phyloP scores from a whole-genome alignment of 1,140 invertebrate genomes.

The Drosophila simulans region DNA sequence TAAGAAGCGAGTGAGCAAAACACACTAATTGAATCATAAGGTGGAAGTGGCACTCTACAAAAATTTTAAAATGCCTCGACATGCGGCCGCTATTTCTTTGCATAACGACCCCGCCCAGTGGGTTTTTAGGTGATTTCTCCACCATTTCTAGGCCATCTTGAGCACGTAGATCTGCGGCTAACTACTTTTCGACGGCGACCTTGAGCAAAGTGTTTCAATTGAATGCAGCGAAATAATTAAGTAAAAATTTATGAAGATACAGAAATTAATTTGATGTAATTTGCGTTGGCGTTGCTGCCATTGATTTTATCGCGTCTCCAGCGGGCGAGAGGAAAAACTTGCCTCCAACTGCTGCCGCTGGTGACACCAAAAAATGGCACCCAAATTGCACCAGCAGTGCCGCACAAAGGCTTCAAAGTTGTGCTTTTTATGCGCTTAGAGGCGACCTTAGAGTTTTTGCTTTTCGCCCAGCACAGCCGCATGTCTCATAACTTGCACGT shows the following conservation, averaged over 20 bases:
- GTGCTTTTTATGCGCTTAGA: slow-evolving; percentile 62
- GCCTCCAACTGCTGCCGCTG: slow-evolving; percentile 21
- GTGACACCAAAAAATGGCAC: slow-evolving; percentile 76
- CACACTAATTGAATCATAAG: slow-evolving; percentile 37
- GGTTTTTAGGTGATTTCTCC: slow-evolving; percentile 36
- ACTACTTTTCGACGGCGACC: slow-evolving; percentile 31
- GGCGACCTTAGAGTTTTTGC: slow-evolving; percentile 64
- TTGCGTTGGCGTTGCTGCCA: slow-evolving; percentile 74
- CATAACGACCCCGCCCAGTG: slow-evolving; percentile 29
- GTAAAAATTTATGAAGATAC: slow-evolving; percentile 67
- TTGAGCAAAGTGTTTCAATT: slow-evolving; percentile 76
- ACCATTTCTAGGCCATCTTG: slow-evolving; percentile 60
- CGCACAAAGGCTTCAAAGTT: slow-evolving; percentile 64
- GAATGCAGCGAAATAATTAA: slow-evolving; percentile 70
- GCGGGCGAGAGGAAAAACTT: slow-evolving; percentile 7
- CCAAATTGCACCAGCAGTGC: slow-evolving; percentile 70
- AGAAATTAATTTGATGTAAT: slow-evolving; percentile 78
- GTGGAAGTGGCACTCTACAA: slow-evolving; percentile 26
- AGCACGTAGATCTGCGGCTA: slow-evolving; percentile 46
- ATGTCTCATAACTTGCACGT: slow-evolving; percentile 72
- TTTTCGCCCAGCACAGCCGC: slow-evolving; percentile 39
- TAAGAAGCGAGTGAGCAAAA: slow-evolving; percentile 44
- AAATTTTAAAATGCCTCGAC: slow-evolving; percentile 28
- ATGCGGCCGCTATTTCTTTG: slow-evolving; percentile 12
- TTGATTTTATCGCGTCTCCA: slow-evolving; percentile 51